phyloP scores from a whole-genome alignment of 2,888 invertebrate genomes.

The Exephanes ischioxanthus region DNA sequence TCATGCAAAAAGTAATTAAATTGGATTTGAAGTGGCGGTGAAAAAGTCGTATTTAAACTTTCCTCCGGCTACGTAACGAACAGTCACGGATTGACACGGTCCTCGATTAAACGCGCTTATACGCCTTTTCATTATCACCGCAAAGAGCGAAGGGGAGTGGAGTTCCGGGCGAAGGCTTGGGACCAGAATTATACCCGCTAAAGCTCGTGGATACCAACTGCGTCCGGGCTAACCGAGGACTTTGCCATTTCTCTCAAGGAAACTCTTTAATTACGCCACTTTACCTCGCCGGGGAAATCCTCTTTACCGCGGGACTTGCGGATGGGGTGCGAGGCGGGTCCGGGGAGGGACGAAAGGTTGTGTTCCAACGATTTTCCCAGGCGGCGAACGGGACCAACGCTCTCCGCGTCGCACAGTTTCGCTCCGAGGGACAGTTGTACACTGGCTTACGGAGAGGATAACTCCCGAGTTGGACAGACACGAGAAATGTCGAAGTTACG shows the following conservation, averaged over 20 bases:
- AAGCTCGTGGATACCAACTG: constrained; percentile 62
- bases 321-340: constrained; percentile 3
- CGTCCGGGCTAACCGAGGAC: constrained; percentile 54
- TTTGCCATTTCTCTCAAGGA: constrained; percentile 55
- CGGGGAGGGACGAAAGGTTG: background rate
- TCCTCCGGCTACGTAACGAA: background rate
- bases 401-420: constrained; percentile 9
- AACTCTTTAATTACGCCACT: constrained; percentile 70
- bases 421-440: constrained; percentile 19
- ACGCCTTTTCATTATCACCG: constrained; percentile 45
- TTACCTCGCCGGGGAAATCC: constrained; percentile 61
- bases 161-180: background rate
- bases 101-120: constrained; percentile 36
- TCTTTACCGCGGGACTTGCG: constrained; percentile 52
- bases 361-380: constrained; percentile 60
- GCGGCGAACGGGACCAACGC: constrained; percentile 30
- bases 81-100: constrained; percentile 25
- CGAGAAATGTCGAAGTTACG: constrained; percentile 26
- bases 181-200: constrained; percentile 34
- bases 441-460: constrained; percentile 23
- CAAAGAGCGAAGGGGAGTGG: background rate
- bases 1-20: background rate
- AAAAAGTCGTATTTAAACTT: constrained; percentile 12
- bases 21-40: background rate
- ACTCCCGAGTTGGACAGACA: constrained; percentile 26